phyloP scores from a whole-genome alignment of 2,113 vertebrate species.

The Poicephalus gulielmi region DNA sequence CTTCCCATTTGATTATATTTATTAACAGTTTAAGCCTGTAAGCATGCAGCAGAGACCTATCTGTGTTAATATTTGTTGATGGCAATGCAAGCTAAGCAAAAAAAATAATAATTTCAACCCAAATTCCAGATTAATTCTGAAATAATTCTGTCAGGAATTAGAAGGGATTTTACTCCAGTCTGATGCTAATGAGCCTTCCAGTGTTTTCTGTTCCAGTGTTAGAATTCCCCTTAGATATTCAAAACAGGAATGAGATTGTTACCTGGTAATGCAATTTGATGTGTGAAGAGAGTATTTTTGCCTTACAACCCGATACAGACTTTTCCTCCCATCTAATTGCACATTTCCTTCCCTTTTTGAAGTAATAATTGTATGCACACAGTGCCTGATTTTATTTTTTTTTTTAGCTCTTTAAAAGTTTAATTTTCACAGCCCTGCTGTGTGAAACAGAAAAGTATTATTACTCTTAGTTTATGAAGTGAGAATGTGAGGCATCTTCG shows the following conservation, averaged over 20 bases:
- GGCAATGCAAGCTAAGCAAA: background rate
- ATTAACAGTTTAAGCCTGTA: background rate
- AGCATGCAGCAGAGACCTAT: background rate
- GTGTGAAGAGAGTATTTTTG: background rate
- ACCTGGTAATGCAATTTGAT: background rate
- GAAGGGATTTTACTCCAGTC: background rate
- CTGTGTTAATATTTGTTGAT: background rate
- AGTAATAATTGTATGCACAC: background rate
- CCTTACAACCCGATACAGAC: background rate
- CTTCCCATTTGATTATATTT: background rate
- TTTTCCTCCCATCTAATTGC: slow-evolving; percentile 16
- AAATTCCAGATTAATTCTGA: background rate
- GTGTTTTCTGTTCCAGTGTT: background rate
- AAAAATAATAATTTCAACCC: background rate
- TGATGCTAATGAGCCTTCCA: slow-evolving; percentile 1
- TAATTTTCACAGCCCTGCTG: background rate
- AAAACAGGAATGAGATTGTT: background rate
- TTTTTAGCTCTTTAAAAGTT: background rate
- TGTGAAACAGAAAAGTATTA: slow-evolving; percentile 3
- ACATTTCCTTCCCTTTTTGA: slow-evolving; percentile 25
- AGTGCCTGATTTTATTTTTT: background rate
- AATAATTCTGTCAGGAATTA: slow-evolving; percentile 2
- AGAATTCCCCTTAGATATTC: background rate
- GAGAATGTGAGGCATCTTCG: background rate
- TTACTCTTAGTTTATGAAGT: background rate